Base-by-base conservation (phyloP, 2,888 invertebrate genomes). In the Trichopria drosophilae region DNA sequence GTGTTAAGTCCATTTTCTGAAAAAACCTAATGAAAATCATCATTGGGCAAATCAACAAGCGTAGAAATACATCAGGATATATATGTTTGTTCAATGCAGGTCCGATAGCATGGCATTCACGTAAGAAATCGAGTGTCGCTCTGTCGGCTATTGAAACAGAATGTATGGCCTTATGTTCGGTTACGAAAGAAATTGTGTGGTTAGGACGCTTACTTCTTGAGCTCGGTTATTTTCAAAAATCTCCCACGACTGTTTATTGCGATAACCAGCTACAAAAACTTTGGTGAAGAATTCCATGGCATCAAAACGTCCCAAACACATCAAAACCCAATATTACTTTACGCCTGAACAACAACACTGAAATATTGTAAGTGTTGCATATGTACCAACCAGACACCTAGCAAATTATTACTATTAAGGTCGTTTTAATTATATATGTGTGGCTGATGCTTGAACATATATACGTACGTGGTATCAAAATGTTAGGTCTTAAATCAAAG, bases 151-250 rank as follows among this genome's bases (percentile, higher is more conserved):
- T 46, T 1, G 52, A 52, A 26, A 45, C 52, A 15, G 51, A 51
- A 20, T 51, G 42, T 32, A 40, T 51, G 13, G 51, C 54, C 3
- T 13, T 44, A 22, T 42, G 51, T 15, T 32, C 45, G 10, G 46
- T 43, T 12, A 45, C 41, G 10, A 48, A 51, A 35, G 39, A 55
- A 35, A 36, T 39, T 10, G 32, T 51, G 9, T 55, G 55, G 49
- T 55, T n/a, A n/a, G n/a, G n/a, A n/a, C n/a, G n/a, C n/a, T n/a
- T n/a, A 6, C n/a, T 44, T 7, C 6, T 13, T 6, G 46, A 40
- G 5, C 24, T 53, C 0, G 10, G 18, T 12, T 23, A 20, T 26
- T 7, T 18, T 5, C 6, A n/a, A 10, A 19, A 23, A 10, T n/a
- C 19, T 5, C 37, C 52, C 6, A 37, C 35, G 5, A 24, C 10